Percentiles rank a stretch among this genome's conserved stretches.
These are phyloP conservation scores for Diorhabda elongata DNA, from an alignment of 1,140 invertebrate species.

Conservation along the genomic window DNA sequence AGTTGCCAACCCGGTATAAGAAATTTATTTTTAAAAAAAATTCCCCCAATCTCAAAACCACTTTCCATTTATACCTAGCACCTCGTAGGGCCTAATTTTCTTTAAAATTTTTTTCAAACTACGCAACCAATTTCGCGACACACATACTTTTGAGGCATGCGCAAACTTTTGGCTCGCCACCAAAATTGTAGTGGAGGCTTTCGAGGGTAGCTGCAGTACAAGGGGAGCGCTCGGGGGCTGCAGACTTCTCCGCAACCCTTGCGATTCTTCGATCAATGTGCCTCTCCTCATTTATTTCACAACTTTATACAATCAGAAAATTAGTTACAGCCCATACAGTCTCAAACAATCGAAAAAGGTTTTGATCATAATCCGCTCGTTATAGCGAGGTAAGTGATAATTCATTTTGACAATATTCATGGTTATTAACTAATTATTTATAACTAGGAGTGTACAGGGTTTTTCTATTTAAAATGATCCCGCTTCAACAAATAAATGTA, in stretches of 20 bases:
- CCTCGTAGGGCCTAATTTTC: no score
- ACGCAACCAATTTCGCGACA: conserved; percentile 8
- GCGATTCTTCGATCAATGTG: conserved; percentile 39
- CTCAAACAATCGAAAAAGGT: not conserved
- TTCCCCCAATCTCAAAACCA: no score
- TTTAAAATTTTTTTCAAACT: not conserved
- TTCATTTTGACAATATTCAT: not conserved
- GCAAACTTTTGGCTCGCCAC: conserved; percentile 22
- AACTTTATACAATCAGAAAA: conserved; percentile 7
- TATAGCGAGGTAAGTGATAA: conserved; percentile 12
- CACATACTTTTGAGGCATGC: conserved; percentile 17
- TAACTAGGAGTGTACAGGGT: no score
- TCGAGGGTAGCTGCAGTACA: conserved; percentile 39
- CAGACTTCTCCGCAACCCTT: conserved; percentile 44
- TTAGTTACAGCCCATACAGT: conserved; percentile 13
- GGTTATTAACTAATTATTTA: no score
- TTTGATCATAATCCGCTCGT: conserved; percentile 12
- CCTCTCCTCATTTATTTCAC: conserved; percentile 27
- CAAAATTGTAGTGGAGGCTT: conserved; percentile 24
- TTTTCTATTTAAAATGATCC: no score
- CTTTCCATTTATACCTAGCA: no score
- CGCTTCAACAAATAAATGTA: no score
- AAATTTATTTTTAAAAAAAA: no score
- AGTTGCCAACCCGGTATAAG: no score
- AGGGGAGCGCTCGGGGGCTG: conserved; percentile 43